Conservation (phyloP, 2,797 vertebrate genomes). For the Eurystomus glaucurus region DNA sequence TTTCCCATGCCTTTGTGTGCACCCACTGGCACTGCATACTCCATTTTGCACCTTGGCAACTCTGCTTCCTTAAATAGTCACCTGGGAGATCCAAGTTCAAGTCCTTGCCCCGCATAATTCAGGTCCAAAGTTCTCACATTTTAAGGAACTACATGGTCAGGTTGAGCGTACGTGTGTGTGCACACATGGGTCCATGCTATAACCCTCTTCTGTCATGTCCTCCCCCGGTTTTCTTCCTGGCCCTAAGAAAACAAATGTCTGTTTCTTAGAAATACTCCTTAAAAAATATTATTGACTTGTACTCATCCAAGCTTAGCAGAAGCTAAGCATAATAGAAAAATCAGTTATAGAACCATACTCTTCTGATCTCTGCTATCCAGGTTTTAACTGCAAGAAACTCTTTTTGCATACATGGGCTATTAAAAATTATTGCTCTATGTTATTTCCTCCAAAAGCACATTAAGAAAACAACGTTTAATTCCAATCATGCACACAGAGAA, state of each 20-base stretch:
- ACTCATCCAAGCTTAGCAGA: background rate
- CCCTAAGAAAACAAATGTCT: background rate
- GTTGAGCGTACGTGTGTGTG: rapidly evolving
- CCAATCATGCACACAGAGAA: background rate
- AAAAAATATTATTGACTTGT: background rate
- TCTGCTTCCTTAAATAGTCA: background rate
- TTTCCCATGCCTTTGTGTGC: background rate
- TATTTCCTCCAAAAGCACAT: background rate
- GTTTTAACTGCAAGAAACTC: background rate
- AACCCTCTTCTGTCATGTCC: background rate
- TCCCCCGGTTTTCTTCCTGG: rapidly evolving
- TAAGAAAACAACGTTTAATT: conserved; percentile 30
- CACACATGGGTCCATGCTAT: rapidly evolving
- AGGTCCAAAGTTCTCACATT: background rate
- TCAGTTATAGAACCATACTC: background rate
- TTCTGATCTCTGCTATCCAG: background rate
- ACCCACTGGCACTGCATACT: rapidly evolving
- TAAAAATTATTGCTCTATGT: conserved; percentile 2
- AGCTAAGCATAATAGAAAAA: background rate
- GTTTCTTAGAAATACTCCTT: background rate
- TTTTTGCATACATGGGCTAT: background rate
- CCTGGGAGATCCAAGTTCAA: background rate
- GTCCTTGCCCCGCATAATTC: background rate
- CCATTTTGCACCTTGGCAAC: background rate
- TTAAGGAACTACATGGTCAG: background rate